These are phyloP conservation scores for Sebastes elongatus DNA, from an alignment of 2,797 vertebrate species.

Conservation along the genomic window DNA sequence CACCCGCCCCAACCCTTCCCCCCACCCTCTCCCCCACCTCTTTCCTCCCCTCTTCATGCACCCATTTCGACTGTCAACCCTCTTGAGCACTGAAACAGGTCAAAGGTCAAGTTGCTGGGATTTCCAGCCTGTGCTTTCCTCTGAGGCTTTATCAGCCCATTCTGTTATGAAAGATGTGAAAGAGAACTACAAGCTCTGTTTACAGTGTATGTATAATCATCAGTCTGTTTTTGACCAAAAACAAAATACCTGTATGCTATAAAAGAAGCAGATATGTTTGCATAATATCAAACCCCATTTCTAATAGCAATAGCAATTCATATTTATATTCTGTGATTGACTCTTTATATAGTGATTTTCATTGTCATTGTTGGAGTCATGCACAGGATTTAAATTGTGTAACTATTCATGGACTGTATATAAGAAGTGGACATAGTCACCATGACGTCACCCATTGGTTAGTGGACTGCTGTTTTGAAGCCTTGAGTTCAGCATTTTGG, in stretches of 20 bases:
- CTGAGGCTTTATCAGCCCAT: not conserved
- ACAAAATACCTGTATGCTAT: not conserved
- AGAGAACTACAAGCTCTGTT: not conserved
- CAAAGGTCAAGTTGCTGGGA: constrained; percentile 49
- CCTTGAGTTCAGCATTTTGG: no score
- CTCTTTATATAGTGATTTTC: not conserved
- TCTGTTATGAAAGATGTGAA: not conserved
- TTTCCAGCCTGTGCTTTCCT: constrained; percentile 31
- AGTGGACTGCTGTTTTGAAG: no score
- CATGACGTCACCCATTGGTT: no score
- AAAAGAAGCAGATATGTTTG: not conserved
- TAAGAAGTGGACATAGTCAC: no score
- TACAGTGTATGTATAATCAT: not conserved
- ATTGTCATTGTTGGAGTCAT: not conserved
- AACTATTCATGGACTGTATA: not conserved
- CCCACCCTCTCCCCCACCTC: not conserved
- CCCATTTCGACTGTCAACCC: constrained; percentile 28
- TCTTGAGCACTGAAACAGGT: constrained; percentile 41
- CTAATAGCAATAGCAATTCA: not conserved
- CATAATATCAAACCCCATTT: not conserved
- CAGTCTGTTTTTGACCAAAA: not conserved
- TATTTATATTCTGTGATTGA: not conserved
- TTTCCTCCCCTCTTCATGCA: constrained; percentile 1
- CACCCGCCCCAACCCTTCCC: not conserved
- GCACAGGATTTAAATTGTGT: not conserved